Base-by-base conservation (phyloP, 2,797 vertebrate genomes). In the Myotis vivesi region DNA sequence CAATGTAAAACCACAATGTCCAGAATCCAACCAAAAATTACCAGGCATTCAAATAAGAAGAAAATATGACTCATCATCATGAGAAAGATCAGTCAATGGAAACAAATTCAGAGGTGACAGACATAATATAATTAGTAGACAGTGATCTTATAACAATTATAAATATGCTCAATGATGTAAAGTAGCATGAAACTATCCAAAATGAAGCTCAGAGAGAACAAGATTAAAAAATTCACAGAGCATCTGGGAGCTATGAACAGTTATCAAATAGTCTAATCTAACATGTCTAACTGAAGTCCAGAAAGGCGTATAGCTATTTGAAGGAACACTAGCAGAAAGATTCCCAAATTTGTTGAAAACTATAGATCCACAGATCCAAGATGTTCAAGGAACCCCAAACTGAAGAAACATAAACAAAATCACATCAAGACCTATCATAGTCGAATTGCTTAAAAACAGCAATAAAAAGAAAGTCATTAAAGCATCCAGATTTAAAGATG, bases 261-360 rank as follows among this genome's bases (percentile, higher is more conserved):
- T 36, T 57, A 77, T 72, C 17, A 57, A 80, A 87, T 1, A 73
- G 6, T 46, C 7, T 73, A 71, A 41, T 38, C 13, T 77, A 88
- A 44, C 4, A 36, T 8, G 9, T 33, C 25, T 25, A 80, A 76
- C 8, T 30, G 2, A 44, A 85, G 17, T 73, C 12, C 33, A 23
- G 41, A 85, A 72, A 13, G 16, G 4, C 7, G 20, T n/a, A 55
- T 23, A 85, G 23, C 6, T 55, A 44, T 44, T 88, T 82, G 8
- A 91, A 86, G 62, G 86, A 73, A 82, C 49, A 49, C 75, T 4
- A 71, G 41, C 15, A 75, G 41, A 87, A 93, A 76, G 5, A 72
- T 88, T 89, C 94, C 44, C 17, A 86, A 62, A 90, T 92, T 33
- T 85, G 59, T 64, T 69, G 62, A 55, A 94, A 95, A 72, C 22